Conservation (phyloP, 2,113 vertebrate species). For the Atractosteus spatula region DNA sequence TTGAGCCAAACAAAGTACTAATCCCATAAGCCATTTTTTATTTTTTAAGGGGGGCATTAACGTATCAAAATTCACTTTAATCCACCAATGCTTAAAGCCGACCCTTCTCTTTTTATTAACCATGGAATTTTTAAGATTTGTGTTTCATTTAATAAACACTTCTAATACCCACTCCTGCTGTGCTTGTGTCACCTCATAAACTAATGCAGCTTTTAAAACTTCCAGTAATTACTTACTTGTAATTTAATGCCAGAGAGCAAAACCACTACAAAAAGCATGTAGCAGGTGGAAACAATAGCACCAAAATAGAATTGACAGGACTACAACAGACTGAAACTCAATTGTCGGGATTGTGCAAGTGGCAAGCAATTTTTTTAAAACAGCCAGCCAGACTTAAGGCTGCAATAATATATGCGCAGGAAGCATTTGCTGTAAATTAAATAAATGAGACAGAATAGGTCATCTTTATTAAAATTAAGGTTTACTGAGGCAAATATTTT, state of each 20-base stretch:
- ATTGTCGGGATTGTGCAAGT: conserved; percentile 1
- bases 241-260: neutral
- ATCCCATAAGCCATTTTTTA: too few relatives aligned
- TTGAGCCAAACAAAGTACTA: too few relatives aligned
- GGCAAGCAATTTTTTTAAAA: conserved; percentile 21
- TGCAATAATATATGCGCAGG: neutral
- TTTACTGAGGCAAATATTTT: conserved; percentile 1
- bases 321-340: neutral
- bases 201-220: conserved; percentile 6
- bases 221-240: conserved; percentile 1
- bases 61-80: neutral
- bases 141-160: conserved; percentile 1
- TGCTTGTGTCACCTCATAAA: neutral
- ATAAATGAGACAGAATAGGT: conserved; percentile 14
- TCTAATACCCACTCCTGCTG: neutral
- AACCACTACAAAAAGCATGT: neutral
- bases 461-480: conserved; percentile 7
- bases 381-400: neutral
- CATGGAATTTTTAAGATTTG: conserved; percentile 7
- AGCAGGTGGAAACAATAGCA: neutral
- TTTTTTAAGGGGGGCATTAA: neutral
- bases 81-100: neutral
- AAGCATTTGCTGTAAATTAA: conserved; percentile 6
- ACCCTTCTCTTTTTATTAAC: neutral
- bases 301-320: conserved; percentile 1